Percentiles rank a stretch among this genome's conserved stretches.
These are phyloP conservation scores for Lysiphlebus fabarum DNA, from an alignment of 1,140 invertebrate genomes.

Conservation along the genomic window DNA sequence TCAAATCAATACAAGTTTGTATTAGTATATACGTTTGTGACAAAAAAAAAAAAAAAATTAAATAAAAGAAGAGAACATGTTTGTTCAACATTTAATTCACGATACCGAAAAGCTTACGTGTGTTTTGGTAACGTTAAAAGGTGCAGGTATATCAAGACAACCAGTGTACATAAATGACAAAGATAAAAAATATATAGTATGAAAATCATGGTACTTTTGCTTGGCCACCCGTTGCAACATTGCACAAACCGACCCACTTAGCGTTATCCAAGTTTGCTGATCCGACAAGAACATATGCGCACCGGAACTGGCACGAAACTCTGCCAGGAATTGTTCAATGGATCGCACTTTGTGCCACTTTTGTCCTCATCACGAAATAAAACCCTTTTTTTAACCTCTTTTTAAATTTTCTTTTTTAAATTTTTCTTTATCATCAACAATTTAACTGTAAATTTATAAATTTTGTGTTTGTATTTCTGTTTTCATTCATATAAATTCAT, in stretches of 20 bases:
- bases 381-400: too few species aligned
- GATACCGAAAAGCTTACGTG: conserved; percentile 21
- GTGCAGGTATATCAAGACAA: conserved; percentile 12
- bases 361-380: conserved; percentile 22
- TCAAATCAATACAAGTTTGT: too few species aligned
- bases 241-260: conserved; percentile 24
- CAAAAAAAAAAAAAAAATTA: too few species aligned
- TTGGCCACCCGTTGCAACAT: conserved; percentile 27
- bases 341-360: conserved; percentile 24
- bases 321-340: conserved; percentile 26
- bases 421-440: background rate
- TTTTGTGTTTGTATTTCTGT: too few species aligned
- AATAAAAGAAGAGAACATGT: background rate
- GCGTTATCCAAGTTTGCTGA: conserved; percentile 25
- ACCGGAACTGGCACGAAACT: conserved; percentile 25
- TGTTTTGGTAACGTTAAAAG: conserved; percentile 20
- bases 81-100: conserved; percentile 21
- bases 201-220: conserved; percentile 7
- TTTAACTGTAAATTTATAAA: conserved; percentile 8
- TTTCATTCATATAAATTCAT: too few species aligned
- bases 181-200: conserved; percentile 12
- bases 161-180: conserved; percentile 12
- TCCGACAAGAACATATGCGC: conserved; percentile 27
- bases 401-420: too few species aligned
- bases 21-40: too few species aligned